These are phyloP conservation scores for Liodrosophila aerea DNA, from an alignment of 2,888 invertebrate species.

Conservation along the genomic window DNA sequence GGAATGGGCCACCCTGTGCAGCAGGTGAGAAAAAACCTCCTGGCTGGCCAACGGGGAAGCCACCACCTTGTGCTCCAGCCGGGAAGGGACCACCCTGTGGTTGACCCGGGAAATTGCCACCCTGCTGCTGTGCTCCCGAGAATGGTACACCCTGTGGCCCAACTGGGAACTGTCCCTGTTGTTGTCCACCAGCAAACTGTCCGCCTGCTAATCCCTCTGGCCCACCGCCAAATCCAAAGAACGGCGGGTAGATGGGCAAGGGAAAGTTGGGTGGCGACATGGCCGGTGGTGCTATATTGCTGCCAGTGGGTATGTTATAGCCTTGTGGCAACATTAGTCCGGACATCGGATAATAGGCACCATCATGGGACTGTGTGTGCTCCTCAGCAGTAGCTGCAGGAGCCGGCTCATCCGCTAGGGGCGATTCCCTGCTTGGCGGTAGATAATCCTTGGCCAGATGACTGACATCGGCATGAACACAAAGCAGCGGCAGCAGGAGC, in stretches of 20 bases:
- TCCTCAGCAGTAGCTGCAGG: slow-evolving; percentile 1
- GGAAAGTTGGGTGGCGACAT: slow-evolving; percentile 61
- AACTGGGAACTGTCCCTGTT: slow-evolving; percentile 13
- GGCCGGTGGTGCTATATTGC: slow-evolving; percentile 35
- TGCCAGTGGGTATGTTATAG: slow-evolving; percentile 52
- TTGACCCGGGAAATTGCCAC: too few species aligned
- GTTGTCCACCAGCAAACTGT: slow-evolving; percentile 19
- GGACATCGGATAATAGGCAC: slow-evolving; percentile 38
- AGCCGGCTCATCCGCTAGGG: slow-evolving; percentile 23
- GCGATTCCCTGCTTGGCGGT: slow-evolving; percentile 8
- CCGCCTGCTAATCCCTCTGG: slow-evolving; percentile 11
- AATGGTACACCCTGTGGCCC: slow-evolving; percentile 6
- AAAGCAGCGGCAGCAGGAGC: slow-evolving; percentile 12
- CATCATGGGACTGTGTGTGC: slow-evolving; percentile 26
- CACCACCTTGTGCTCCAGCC: slow-evolving; percentile 5
- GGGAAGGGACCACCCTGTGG: slow-evolving; percentile 16
- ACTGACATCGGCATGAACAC: slow-evolving; percentile 28
- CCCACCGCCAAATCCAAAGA: slow-evolving; percentile 53
- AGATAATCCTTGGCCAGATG: slow-evolving; percentile 42
- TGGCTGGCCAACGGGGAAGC: slow-evolving; percentile 17
- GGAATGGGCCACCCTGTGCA: slow-evolving; percentile 10
- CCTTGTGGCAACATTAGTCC: slow-evolving; percentile 56
- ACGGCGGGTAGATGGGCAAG: slow-evolving; percentile 66
- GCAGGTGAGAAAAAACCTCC: slow-evolving; percentile 14
- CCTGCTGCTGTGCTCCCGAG: too few species aligned